These are phyloP conservation scores for Lasioglossum lativentre DNA, from an alignment of 2,888 invertebrate genomes.

Conservation along the genomic window DNA sequence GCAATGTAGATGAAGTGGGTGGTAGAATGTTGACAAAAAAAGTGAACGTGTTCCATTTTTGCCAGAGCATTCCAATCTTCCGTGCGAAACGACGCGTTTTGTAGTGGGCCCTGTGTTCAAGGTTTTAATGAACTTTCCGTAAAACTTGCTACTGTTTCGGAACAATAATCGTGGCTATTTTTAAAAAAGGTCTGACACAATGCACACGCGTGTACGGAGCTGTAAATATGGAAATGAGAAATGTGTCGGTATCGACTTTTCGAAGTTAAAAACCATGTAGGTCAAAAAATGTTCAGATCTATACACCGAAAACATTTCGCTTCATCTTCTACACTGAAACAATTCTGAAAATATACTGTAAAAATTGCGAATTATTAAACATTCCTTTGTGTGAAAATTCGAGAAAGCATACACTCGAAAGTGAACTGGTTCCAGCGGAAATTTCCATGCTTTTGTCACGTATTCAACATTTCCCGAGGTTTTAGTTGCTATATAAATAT, in stretches of 20 bases:
- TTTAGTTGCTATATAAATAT: not conserved
- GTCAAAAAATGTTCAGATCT: not conserved
- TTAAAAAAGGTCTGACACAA: not conserved
- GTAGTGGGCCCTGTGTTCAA: slow-evolving; percentile 10
- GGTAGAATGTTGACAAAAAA: slow-evolving; percentile 6
- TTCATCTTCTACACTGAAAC: too few relatives aligned
- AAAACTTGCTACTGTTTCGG: slow-evolving; percentile 23
- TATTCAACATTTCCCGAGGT: not conserved
- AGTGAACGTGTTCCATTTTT: not conserved
- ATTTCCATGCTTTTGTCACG: not conserved
- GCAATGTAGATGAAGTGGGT: not conserved
- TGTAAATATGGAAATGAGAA: not conserved
- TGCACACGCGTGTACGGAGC: slow-evolving; percentile 10
- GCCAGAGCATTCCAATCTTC: not conserved
- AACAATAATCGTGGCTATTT: slow-evolving; percentile 20
- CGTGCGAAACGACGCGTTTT: slow-evolving; percentile 24
- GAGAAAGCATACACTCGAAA: not conserved
- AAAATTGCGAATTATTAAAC: not conserved
- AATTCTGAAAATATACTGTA: not conserved
- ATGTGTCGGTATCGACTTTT: not conserved
- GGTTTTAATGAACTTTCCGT: slow-evolving; percentile 41
- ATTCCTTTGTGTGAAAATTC: not conserved
- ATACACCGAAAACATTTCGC: not conserved
- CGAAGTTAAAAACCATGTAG: not conserved
- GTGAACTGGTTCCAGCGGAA: not conserved